Percentiles rank a stretch among this genome's conserved stretches.
phyloP scores from a whole-genome alignment of 2,888 invertebrate genomes.

The Cotesia congregata region DNA sequence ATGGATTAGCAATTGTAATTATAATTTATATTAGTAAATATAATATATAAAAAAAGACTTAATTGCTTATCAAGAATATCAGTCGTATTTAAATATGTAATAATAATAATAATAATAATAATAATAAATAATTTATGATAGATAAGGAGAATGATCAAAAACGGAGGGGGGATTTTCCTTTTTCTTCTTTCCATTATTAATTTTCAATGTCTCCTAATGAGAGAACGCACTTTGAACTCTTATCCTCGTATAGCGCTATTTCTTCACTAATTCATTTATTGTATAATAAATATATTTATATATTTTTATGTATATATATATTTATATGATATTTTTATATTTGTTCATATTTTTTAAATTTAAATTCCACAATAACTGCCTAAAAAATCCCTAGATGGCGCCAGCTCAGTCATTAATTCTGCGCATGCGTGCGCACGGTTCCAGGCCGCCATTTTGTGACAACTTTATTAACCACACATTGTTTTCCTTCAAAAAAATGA shows the following conservation, averaged over 20 bases:
- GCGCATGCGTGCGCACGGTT: too few relatives aligned
- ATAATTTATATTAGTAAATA: conserved; percentile 11
- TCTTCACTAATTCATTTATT: conserved; percentile 61
- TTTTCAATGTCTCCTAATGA: conserved; percentile 54
- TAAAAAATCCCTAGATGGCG: not conserved
- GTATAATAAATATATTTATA: conserved; percentile 67
- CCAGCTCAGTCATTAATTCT: not conserved
- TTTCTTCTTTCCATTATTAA: conserved; percentile 23
- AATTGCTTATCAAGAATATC: conserved; percentile 33
- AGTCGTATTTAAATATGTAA: conserved; percentile 28
- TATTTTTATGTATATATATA: conserved; percentile 56
- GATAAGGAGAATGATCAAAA: conserved; percentile 34
- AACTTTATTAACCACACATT: too few relatives aligned
- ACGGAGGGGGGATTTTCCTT: conserved; percentile 27
- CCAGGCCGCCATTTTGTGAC: too few relatives aligned
- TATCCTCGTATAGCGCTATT: conserved; percentile 52
- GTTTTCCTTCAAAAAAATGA: too few relatives aligned
- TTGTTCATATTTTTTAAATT: conserved; percentile 59
- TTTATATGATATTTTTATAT: conserved; percentile 60
- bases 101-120: not conserved
- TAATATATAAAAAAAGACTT: conserved; percentile 28
- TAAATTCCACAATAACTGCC: not conserved
- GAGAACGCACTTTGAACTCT: conserved; percentile 58
- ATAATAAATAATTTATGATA: conserved; percentile 35
- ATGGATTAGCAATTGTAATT: conserved; percentile 30